These are phyloP conservation scores for Pseudomyrmex gracilis DNA, from an alignment of 1,140 invertebrate species.

Conservation along the genomic window DNA sequence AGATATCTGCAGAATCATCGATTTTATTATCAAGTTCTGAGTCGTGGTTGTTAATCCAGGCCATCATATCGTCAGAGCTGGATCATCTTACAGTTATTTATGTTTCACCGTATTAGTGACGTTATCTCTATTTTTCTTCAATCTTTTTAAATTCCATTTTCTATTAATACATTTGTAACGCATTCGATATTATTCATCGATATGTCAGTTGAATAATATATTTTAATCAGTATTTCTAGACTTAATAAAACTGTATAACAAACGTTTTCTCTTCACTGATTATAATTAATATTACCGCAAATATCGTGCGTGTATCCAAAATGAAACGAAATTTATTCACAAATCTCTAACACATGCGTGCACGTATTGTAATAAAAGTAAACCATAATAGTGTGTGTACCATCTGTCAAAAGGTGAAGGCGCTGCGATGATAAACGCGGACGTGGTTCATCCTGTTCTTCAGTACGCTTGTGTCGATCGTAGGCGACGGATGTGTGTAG, in stretches of 20 bases:
- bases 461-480: conserved; percentile 76
- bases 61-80: too few relatives aligned
- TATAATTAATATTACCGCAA: background rate
- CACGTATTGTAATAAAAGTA: background rate
- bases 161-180: background rate
- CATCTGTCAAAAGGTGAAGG: conserved; percentile 48
- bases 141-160: background rate
- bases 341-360: background rate
- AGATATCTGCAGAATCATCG: conserved; percentile 1
- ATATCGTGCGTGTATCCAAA: too few relatives aligned
- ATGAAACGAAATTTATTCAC: background rate
- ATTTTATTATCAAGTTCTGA: conserved; percentile 20
- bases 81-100: background rate
- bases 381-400: background rate
- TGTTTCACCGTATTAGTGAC: background rate
- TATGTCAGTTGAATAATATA: background rate
- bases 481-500: conserved; percentile 62
- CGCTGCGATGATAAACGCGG: conserved; percentile 56
- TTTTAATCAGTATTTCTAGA: background rate
- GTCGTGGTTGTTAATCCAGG: background rate
- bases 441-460: conserved; percentile 33
- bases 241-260: background rate
- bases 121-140: background rate
- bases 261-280: too few relatives aligned
- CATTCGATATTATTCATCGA: background rate